Base-by-base conservation (phyloP, 2,113 vertebrate genomes). In the Syngnathoides biaculeatus region DNA sequence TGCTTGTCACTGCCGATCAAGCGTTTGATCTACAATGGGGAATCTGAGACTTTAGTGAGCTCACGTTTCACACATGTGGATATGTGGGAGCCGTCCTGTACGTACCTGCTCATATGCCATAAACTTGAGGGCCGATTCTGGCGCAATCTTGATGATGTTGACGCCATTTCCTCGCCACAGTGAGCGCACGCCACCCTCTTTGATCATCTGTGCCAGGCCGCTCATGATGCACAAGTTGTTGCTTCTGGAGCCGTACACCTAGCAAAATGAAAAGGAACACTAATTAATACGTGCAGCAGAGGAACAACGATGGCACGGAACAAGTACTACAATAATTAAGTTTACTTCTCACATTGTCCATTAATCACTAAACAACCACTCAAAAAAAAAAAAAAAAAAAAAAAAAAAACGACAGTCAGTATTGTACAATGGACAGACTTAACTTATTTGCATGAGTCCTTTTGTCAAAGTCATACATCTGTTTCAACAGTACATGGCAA, bases 71-170 rank as follows among this genome's bases (percentile, higher is more conserved):
- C 30, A 1, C 19, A 12, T 1, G 22, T 38, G 43, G 43, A 5
- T 15, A 7, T 1, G 45, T 2, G 45, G 45, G 17, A 5, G 2
- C 19, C 9, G 20, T 10, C 9, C 20, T 3, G 48, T 4, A 3
- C 0, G 0, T 77, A 99, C 97, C 94, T 99, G 96, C 69, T 99
- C 97, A 0, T 98, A 98, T 0, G 95, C 96, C 97, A 98, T 99
- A 89, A 99, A 99, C 73, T 99, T 98, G 61, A 99, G 95, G 35
- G 96, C 97, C 0, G 97, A 92, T 72, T 99, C 97, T 0, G 97
- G 96, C 0, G 96, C 97, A 1, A 98, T 99, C 78, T 99, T 99
- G 66, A 99, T 87, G 78, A 98, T 79, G 0, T 99, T 99, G 71
- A 98, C 93, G 14, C 96, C 95, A 0, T 98, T 99, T 1, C 97